Percentiles rank a stretch among this genome's conserved stretches.
These are phyloP conservation scores for Blastomussa wellsi DNA, from an alignment of 92 coral and sea anemone species.

Conservation along the genomic window DNA sequence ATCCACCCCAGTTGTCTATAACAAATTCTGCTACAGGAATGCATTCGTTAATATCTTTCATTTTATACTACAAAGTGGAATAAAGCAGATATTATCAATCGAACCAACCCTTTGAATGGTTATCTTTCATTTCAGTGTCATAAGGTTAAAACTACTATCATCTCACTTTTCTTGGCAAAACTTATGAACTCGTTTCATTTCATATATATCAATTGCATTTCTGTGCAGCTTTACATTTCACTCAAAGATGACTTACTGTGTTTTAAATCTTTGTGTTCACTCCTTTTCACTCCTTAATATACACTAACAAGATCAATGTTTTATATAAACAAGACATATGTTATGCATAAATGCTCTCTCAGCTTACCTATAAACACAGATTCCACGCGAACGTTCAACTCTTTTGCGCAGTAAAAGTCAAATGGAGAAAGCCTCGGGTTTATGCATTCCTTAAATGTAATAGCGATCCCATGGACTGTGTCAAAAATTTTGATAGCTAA, in stretches of 20 bases:
- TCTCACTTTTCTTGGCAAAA: background rate
- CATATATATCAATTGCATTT: background rate
- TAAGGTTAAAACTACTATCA: background rate
- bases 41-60: background rate
- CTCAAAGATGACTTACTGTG: background rate
- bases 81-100: background rate
- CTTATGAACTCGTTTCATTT: background rate
- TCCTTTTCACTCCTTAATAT: too few species aligned
- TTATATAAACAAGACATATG: slow-evolving; percentile 16
- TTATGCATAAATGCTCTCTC: background rate
- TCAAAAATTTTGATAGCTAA: background rate
- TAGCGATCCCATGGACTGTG: background rate
- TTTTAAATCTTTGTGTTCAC: background rate
- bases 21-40: background rate
- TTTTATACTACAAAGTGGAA: background rate
- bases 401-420: background rate
- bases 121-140: background rate
- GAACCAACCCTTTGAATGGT: background rate
- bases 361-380: background rate
- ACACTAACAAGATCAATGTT: background rate
- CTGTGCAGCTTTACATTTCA: background rate
- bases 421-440: background rate
- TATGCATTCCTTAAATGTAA: background rate
- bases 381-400: background rate
- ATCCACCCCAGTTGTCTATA: background rate